Evolutionary conservation across 2,888 invertebrate species (phyloP).

Genomic region (Nezara viridula): DNA sequence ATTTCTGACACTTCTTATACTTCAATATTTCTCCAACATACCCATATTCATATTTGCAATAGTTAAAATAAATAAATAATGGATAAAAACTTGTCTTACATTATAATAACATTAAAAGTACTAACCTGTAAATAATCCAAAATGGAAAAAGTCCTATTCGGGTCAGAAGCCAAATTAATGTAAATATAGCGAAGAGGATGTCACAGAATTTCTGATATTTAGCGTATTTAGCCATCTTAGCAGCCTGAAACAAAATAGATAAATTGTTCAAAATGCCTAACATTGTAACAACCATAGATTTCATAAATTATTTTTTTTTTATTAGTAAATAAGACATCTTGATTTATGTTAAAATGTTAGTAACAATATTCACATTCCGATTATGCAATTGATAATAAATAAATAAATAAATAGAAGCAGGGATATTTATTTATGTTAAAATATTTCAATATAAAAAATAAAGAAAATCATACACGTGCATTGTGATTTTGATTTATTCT

Average conservation of each 20-base stretch:
- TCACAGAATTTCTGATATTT: constrained; percentile 91
- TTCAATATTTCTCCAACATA: no score
- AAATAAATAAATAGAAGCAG: no score
- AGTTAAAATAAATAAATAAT: not conserved
- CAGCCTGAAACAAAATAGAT: constrained; percentile 75
- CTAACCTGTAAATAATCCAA: constrained; percentile 86
- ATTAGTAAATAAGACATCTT: not conserved
- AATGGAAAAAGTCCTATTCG: constrained; percentile 91
- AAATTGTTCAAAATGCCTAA: constrained; percentile 51
- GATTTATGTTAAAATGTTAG: not conserved
- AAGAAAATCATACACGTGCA: no score
- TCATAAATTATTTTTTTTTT: not conserved
- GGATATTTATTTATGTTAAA: no score
- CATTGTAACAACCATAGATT: not conserved
- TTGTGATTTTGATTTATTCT: no score
- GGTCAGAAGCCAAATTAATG: constrained; percentile 91
- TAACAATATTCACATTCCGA: no score
- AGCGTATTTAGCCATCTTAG: constrained; percentile 95
- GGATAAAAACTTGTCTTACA: not conserved
- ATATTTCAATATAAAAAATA: no score
- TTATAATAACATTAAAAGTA: not conserved
- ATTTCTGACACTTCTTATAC: no score
- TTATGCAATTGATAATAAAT: no score
- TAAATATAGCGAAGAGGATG: constrained; percentile 88
- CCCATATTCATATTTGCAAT: no score